Evolutionary conservation across 2,888 invertebrate species (phyloP), one percentile per base, ranked within the genome.

Genomic region (Alcis repandata): DNA sequence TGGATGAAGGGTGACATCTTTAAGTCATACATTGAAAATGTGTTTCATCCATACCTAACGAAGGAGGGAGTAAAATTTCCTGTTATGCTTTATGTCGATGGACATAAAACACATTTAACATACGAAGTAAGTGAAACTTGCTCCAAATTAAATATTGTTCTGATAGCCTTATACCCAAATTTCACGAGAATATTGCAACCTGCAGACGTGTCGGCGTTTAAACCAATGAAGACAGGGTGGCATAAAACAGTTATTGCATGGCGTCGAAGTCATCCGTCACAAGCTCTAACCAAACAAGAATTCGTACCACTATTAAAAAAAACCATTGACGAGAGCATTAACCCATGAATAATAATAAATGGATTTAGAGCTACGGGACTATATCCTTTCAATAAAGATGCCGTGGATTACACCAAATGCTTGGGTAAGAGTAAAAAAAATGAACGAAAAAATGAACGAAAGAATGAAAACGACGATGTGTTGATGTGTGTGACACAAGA

Each of bases 221-320:
- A n/a, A n/a, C n/a, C n/a, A n/a, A n/a, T n/a, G n/a, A n/a, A n/a
- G n/a, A n/a, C n/a, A n/a, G n/a, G n/a, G n/a, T n/a, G n/a, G n/a
- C n/a, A n/a, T n/a, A n/a, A n/a, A n/a, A n/a, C n/a, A n/a, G 40
- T 59, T 36, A 45, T 45, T 9, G 59, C 43, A 19, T 67, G 62
- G 62, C 36, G 20, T 32, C 58, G 38, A 61, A 58, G 19, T 19
- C 17, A 43, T 43, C 43, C 43, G 10, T 43, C 43, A 10, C 19
- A 19, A 17, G 43, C 43, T 43, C 46, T 19, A 40, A 43, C 38
- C 4, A 19, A 33, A 13, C 17, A 52, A 41, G 19, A 43, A 15
- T 65, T 65, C 41, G 59, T 46, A n/a, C 41, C 59, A 33, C 45
- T 65, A 13, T 32, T 65, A 45, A 43, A 65, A 13, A 40, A 60